phyloP scores from a whole-genome alignment of 2,888 invertebrate species.

The Pasiphila rectangulata region DNA sequence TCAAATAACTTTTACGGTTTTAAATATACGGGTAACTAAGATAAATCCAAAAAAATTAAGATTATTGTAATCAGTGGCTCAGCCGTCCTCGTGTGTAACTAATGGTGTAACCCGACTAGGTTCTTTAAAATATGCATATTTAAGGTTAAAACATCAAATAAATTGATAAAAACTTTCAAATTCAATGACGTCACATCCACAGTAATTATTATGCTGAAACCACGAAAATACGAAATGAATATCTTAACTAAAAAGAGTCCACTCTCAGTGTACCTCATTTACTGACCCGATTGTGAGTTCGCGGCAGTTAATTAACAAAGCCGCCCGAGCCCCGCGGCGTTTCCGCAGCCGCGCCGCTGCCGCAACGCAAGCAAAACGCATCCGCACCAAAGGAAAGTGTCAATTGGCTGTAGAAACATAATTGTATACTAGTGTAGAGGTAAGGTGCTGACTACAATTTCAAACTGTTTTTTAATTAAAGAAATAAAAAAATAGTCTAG shows the following conservation, averaged over 20 bases:
- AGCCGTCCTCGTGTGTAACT: no score
- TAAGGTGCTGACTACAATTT: neutral
- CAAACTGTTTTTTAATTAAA: no score
- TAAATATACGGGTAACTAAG: no score
- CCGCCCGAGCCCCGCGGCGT: conserved; percentile 35
- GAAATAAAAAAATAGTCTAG: neutral
- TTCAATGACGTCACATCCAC: no score
- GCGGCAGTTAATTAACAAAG: conserved; percentile 64
- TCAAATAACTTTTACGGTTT: no score
- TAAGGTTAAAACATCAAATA: no score
- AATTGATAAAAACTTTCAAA: no score
- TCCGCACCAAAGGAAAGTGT: conserved; percentile 18
- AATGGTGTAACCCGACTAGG: no score
- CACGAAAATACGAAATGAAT: neutral
- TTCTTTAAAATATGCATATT: no score
- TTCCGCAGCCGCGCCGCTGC: conserved; percentile 45
- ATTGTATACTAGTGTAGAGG: neutral
- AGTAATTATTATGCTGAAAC: no score
- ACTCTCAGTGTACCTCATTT: conserved; percentile 17
- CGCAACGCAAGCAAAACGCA: conserved; percentile 33
- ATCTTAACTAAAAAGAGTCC: neutral
- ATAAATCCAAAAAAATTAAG: no score
- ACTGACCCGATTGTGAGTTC: conserved; percentile 38
- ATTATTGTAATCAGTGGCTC: no score
- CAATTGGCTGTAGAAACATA: conserved; percentile 17